Evolutionary conservation across 2,797 vertebrate genomes (phyloP).

Genomic region (Sebastes nivosus): DNA sequence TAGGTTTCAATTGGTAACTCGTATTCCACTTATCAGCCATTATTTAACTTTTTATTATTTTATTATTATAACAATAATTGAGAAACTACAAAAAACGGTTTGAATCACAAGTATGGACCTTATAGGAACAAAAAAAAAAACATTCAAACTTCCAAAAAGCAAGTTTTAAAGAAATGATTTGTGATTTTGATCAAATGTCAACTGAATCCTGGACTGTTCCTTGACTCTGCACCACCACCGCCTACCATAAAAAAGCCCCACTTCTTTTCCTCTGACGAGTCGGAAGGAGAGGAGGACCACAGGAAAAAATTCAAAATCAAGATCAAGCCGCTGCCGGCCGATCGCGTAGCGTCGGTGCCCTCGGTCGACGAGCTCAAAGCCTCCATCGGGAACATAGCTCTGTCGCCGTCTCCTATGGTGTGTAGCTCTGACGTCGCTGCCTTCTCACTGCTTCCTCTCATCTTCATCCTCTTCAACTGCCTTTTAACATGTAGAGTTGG

Average conservation of each 20-base stretch:
- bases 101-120: neutral
- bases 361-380: conserved; percentile 95
- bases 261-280: conserved; percentile 98
- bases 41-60: no score
- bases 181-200: neutral
- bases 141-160: neutral
- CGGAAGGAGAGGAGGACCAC: conserved; percentile 94
- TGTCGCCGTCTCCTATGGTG: conserved; percentile 95
- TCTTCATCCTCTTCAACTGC: neutral
- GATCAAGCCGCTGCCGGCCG: conserved; percentile 91
- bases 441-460: neutral
- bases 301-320: conserved; percentile 97
- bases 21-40: neutral
- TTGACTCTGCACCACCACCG: conserved; percentile 81
- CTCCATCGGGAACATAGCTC: conserved; percentile 94
- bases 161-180: neutral
- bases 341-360: conserved; percentile 82
- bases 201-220: conserved; percentile 58
- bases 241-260: conserved; percentile 88
- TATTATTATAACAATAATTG: neutral
- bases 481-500: neutral
- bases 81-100: neutral
- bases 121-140: neutral
- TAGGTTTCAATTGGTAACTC: neutral
- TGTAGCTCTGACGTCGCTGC: conserved; percentile 73